Base-by-base conservation (phyloP, 2,113 vertebrate species). In the Corythoichthys intestinalis region DNA sequence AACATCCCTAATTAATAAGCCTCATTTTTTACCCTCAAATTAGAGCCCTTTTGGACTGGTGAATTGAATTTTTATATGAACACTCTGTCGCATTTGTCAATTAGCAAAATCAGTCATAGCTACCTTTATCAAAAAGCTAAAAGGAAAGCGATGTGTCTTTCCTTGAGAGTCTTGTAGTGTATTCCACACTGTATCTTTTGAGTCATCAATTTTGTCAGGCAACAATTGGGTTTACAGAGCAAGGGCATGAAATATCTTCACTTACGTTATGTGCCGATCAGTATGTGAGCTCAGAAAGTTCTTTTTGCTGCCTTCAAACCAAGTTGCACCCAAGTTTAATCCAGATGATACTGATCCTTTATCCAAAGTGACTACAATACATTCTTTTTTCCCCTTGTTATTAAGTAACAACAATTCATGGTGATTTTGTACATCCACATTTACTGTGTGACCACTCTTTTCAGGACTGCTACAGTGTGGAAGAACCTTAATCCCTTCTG, bases 401-500 rank as follows among this genome's bases (percentile, higher is more conserved):
- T 34, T 48, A 54, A 38, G 67, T 17, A 12, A 6, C 38, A n/a
- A 6, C 11, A 47, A 0, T 17, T 6, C 14, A 15, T 49, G 12
- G 46, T 60, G 13, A 46, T 34, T 71, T 37, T 67, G 44, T 59
- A 6, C 39, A 11, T 62, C 20, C 53, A 6, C 39, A 8, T 59
- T 11, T 34, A 67, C 37, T 72, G n/a, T 48, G 28, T 34, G 72
- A 67, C 14, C 4, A 74, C 3, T 39, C 0, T 66, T 72, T 70
- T 3, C 83, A 97, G 96, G 84, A 96, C 94, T 0, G 94, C 95
- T 1, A 96, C 94, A 0, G 88, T 97, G 47, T 97, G 96, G 95
- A 93, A 92, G 82, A 95, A 93, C 81, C 91, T 96, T 64, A 95
- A 93, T 65, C 95, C 95, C 14, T 97, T 98, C 79, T 97, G 95